A percentile compares a stretch with the other conserved stretches of the same genome.
Conservation (phyloP, 2,797 vertebrate genomes). For the Tangara arthus region DNA sequence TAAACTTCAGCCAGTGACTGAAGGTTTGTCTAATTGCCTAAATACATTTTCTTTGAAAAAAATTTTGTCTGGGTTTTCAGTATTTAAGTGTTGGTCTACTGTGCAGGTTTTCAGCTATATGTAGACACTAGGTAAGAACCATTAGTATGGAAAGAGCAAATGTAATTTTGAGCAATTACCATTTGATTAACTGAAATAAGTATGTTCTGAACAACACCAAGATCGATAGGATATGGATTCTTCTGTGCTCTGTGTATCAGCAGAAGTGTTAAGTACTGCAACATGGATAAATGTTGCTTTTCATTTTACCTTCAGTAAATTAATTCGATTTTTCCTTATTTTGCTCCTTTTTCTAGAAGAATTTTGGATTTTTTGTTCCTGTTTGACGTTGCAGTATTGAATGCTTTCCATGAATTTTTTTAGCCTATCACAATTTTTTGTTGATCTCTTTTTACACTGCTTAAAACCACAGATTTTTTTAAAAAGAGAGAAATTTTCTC, state of each 20-base stretch:
- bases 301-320: not conserved
- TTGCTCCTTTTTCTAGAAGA: not conserved
- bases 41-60: not conserved
- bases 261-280: not conserved
- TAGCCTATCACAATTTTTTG: not conserved
- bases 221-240: conserved; percentile 20
- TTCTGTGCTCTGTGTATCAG: not conserved
- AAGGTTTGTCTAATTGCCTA: conserved; percentile 80
- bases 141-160: conserved; percentile 16
- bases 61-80: not conserved
- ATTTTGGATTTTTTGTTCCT: not conserved
- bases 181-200: conserved; percentile 37
- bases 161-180: conserved; percentile 39
- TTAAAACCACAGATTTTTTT: not conserved
- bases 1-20: conserved; percentile 95
- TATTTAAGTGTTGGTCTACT: not conserved
- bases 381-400: not conserved
- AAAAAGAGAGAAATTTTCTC: not conserved
- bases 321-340: not conserved
- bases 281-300: not conserved
- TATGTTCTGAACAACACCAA: conserved; percentile 1
- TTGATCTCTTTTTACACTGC: not conserved
- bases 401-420: not conserved
- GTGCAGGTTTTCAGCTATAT: not conserved
- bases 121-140: not conserved